Evolutionary conservation across 2,888 invertebrate species (phyloP).

Genomic region (Thelaira solivaga): DNA sequence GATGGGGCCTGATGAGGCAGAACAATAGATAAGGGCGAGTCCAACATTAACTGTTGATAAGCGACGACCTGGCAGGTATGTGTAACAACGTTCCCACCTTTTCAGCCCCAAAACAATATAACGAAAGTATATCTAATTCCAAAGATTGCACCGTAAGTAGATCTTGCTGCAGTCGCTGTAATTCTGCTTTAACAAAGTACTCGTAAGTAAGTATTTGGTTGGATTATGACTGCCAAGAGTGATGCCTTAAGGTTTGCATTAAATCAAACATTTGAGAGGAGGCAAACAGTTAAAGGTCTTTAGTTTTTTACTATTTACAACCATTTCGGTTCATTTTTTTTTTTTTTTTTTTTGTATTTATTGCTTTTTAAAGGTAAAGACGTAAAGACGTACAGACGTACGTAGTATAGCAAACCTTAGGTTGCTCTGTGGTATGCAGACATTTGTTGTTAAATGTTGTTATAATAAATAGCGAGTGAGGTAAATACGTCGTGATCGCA

Average conservation of each 20-base stretch:
- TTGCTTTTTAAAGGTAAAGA: no score
- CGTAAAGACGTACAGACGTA: no score
- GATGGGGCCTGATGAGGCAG: no score
- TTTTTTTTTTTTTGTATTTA: background rate
- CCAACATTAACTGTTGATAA: no score
- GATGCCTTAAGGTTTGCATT: background rate
- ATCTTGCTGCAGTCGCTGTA: background rate
- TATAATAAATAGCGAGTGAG: slow-evolving; percentile 4
- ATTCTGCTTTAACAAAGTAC: no score
- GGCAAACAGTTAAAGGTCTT: slow-evolving; percentile 45
- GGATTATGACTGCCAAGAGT: background rate
- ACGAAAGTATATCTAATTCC: no score
- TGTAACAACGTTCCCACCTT: no score
- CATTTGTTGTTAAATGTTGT: background rate
- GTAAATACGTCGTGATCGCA: slow-evolving; percentile 57
- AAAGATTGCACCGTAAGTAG: no score
- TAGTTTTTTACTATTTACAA: slow-evolving; percentile 51
- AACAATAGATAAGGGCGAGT: no score
- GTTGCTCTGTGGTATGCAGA: slow-evolving; percentile 19
- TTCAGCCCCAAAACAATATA: no score
- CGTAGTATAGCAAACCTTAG: background rate
- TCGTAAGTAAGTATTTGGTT: no score
- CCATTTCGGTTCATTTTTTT: slow-evolving; percentile 14
- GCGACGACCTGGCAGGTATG: no score
- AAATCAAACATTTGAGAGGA: slow-evolving; percentile 52